Evolutionary conservation across 2,888 invertebrate genomes (phyloP).

Genomic region (Zaprionus lineosus): DNA sequence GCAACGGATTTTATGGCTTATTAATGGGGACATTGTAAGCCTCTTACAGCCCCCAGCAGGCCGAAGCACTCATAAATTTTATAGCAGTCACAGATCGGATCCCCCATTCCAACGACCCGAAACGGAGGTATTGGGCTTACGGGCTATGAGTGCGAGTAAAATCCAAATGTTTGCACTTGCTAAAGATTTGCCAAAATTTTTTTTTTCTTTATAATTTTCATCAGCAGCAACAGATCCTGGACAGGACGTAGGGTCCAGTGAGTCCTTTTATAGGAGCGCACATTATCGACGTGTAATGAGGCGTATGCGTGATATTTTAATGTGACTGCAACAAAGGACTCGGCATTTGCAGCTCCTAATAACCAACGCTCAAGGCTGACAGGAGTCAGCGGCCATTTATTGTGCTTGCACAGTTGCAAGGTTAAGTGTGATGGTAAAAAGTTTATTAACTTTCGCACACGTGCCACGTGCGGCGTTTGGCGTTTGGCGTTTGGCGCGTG

Average conservation of each 20-base stretch:
- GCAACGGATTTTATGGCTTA: slow-evolving; percentile 11
- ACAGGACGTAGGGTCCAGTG: too few relatives aligned
- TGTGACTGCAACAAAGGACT: not conserved
- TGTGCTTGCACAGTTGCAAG: too few relatives aligned
- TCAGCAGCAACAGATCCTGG: not conserved
- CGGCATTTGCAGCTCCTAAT: slow-evolving; percentile 33
- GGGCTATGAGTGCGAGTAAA: too few relatives aligned
- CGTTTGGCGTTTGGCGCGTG: too few relatives aligned
- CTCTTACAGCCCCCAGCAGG: slow-evolving; percentile 16
- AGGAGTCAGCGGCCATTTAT: not conserved
- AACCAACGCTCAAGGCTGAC: slow-evolving; percentile 27
- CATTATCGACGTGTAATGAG: slow-evolving; percentile 27
- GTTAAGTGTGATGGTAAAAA: too few relatives aligned
- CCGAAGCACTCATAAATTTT: slow-evolving; percentile 58
- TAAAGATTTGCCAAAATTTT: slow-evolving; percentile 33
- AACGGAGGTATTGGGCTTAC: too few relatives aligned
- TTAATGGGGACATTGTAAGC: slow-evolving; percentile 28
- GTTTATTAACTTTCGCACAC: slow-evolving; percentile 44
- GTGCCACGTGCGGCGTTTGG: slow-evolving; percentile 25
- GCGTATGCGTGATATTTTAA: slow-evolving; percentile 34
- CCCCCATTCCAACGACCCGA: too few relatives aligned
- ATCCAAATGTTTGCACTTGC: slow-evolving; percentile 48
- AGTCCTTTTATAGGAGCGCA: not conserved
- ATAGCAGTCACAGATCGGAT: slow-evolving; percentile 19
- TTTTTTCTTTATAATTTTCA: not conserved